Evolutionary conservation across 2,888 invertebrate genomes (phyloP).

Genomic region (Malachius bipustulatus): DNA sequence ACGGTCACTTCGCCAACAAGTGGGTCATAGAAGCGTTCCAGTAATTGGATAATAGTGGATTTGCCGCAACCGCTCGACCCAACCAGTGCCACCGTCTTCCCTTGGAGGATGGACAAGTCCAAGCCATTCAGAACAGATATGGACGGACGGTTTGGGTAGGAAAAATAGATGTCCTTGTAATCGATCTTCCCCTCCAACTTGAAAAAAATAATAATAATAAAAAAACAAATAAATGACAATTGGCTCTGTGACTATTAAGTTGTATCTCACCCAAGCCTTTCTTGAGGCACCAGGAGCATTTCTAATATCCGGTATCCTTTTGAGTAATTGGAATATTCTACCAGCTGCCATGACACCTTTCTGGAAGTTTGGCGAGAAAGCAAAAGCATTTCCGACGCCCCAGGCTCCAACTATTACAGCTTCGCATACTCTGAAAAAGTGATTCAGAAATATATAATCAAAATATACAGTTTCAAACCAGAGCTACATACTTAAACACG

Average conservation of each 20-base stretch:
- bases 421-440: conserved; percentile 51
- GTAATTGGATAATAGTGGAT: conserved; percentile 72
- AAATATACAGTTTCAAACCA: too few relatives aligned
- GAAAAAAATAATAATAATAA: conserved; percentile 15
- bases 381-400: conserved; percentile 51
- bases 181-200: conserved; percentile 52
- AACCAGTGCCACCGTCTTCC: conserved; percentile 65
- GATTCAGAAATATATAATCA: too few relatives aligned
- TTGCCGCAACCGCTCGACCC: conserved; percentile 82
- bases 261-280: conserved; percentile 30
- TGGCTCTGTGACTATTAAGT: too few relatives aligned
- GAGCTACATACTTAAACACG: conserved; percentile 59
- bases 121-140: conserved; percentile 57
- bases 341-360: conserved; percentile 63
- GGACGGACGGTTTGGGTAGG: conserved; percentile 66
- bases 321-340: conserved; percentile 51
- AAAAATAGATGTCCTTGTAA: conserved; percentile 56
- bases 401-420: conserved; percentile 59
- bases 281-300: conserved; percentile 27
- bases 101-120: conserved; percentile 47
- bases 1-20: conserved; percentile 45
- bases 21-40: conserved; percentile 78
- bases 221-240: too few relatives aligned
- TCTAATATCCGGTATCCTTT: conserved; percentile 47
- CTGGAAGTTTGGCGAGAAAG: conserved; percentile 71